Percentiles rank a stretch among this genome's conserved stretches.
Conservation (phyloP, 2,113 vertebrate species). For the Ctenodactylus gundi region DNA sequence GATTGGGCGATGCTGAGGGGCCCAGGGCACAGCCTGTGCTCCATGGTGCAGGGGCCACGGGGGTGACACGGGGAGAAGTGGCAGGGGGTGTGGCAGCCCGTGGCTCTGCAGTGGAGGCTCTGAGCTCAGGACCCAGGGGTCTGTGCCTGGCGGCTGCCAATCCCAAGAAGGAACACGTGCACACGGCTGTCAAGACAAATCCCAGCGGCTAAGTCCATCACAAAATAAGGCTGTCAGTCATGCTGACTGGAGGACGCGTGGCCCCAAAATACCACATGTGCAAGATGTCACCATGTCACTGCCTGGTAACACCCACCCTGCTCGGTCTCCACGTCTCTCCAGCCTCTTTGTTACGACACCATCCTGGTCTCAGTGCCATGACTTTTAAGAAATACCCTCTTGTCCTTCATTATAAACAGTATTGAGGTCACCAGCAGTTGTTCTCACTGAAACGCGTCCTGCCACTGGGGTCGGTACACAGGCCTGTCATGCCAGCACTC, state of each 20-base stretch:
- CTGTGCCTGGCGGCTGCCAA: constrained; percentile 51
- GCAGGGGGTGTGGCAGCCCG: neutral
- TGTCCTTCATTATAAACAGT: constrained; percentile 47
- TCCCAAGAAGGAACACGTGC: constrained; percentile 39
- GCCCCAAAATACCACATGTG: constrained; percentile 40
- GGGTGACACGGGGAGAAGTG: accelerated
- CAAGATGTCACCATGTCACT: constrained; percentile 31
- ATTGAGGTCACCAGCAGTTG: neutral
- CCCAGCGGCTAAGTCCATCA: neutral
- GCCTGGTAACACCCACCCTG: neutral
- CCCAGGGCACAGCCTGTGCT: neutral
- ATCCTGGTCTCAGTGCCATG: neutral
- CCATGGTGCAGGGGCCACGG: neutral
- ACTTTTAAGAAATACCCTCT: constrained; percentile 1
- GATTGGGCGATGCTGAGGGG: neutral
- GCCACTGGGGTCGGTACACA: no score
- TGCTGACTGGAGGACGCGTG: constrained; percentile 3
- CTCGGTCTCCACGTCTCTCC: neutral
- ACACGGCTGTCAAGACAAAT: constrained; percentile 59
- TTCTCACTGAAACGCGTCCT: neutral
- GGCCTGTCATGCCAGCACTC: no score
- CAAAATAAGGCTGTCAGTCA: constrained; percentile 70
- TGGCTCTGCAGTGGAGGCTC: neutral
- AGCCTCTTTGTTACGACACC: neutral
- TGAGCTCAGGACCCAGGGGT: no score